Evolutionary conservation across 2,797 vertebrate species (phyloP).

Genomic region (Ispidina lecontei): DNA sequence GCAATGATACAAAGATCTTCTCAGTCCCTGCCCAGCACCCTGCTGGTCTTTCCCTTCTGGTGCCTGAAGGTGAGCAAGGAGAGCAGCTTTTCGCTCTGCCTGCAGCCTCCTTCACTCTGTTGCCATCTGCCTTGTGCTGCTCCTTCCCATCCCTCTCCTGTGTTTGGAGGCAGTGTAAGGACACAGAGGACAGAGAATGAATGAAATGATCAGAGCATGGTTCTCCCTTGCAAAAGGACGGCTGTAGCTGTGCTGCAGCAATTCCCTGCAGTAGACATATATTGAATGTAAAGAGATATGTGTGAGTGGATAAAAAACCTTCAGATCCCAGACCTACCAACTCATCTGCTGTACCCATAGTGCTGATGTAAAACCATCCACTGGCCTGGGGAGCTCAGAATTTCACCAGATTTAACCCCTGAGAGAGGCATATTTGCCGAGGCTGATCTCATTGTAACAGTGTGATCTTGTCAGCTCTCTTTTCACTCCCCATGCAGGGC

Average conservation of each 20-base stretch:
- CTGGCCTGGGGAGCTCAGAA: not conserved
- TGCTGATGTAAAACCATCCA: not conserved
- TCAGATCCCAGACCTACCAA: not conserved
- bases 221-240: not conserved
- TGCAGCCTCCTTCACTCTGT: not conserved
- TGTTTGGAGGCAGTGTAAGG: not conserved
- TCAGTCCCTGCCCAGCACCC: not conserved
- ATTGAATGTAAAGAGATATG: not conserved
- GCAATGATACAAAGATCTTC: accelerated
- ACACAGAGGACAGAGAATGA: not conserved
- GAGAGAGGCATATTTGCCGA: not conserved
- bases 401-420: not conserved
- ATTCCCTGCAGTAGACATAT: not conserved
- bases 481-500: not conserved
- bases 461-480: not conserved
- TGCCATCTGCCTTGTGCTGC: not conserved
- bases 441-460: not conserved
- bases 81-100: not conserved
- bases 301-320: not conserved
- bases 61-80: not conserved
- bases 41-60: conserved; percentile 3
- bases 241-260: not conserved
- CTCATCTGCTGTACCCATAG: not conserved
- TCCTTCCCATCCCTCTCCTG: not conserved
- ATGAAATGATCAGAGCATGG: not conserved